Percentiles rank a stretch among this genome's conserved stretches.
phyloP scores from a whole-genome alignment of 1,140 invertebrate species.

The Diorhabda carinulata region DNA sequence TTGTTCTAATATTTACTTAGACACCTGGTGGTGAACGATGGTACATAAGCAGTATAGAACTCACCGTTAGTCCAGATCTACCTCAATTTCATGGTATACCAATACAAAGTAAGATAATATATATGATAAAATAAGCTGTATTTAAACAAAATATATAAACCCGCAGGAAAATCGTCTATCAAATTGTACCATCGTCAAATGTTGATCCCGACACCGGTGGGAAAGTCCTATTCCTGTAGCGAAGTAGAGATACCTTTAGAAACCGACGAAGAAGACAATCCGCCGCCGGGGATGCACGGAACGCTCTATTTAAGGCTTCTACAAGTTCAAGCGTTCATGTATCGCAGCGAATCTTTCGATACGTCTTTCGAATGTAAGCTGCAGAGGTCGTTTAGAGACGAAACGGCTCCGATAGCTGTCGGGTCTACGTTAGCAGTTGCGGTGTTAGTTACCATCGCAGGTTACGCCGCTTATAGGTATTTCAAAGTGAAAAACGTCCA shows the following conservation, averaged over 20 bases:
- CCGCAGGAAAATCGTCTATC: slow-evolving; percentile 48
- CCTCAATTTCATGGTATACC: slow-evolving; percentile 33
- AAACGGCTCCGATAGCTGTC: slow-evolving; percentile 81
- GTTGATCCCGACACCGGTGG: slow-evolving; percentile 78
- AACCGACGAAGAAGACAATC: slow-evolving; percentile 47
- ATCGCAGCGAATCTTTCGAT: slow-evolving; percentile 60
- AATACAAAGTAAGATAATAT: not conserved
- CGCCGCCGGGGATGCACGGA: slow-evolving; percentile 39
- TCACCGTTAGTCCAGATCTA: slow-evolving; percentile 55
- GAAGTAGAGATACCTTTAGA: slow-evolving; percentile 58
- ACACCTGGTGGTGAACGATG: slow-evolving; percentile 79
- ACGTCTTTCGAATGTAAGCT: slow-evolving; percentile 53
- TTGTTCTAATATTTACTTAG: slow-evolving; percentile 47
- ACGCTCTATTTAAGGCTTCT: slow-evolving; percentile 37
- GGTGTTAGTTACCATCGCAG: slow-evolving; percentile 73
- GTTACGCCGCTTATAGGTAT: slow-evolving; percentile 83
- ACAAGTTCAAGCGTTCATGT: slow-evolving; percentile 59
- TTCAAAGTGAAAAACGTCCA: slow-evolving; percentile 86
- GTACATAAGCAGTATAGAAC: slow-evolving; percentile 71
- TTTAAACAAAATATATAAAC: not conserved
- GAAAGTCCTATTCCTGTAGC: slow-evolving; percentile 75
- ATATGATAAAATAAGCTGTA: not conserved
- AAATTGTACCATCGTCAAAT: slow-evolving; percentile 59
- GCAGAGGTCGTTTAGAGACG: slow-evolving; percentile 58
- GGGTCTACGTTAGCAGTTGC: slow-evolving; percentile 80